Evolutionary conservation across 2,113 vertebrate species (phyloP).

Genomic region (Campylorhamphus procurvoides): DNA sequence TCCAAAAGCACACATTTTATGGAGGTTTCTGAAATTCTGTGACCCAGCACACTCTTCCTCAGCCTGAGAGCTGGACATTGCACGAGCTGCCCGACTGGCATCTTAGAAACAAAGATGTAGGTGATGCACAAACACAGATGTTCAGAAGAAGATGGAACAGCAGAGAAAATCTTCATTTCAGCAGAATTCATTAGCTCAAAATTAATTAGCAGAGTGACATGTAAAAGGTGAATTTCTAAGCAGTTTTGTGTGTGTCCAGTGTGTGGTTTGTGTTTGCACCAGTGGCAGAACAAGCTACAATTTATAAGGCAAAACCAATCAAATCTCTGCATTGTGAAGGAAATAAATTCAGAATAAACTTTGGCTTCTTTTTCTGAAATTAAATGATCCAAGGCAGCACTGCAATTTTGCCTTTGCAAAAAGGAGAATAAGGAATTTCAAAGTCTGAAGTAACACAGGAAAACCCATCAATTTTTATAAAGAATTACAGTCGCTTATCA

Average conservation of each 20-base stretch:
- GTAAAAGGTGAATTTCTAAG: neutral
- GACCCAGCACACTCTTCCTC: neutral
- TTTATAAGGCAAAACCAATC: neutral
- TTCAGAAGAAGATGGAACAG: neutral
- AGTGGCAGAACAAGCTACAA: neutral
- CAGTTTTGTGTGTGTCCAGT: neutral
- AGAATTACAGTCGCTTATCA: neutral
- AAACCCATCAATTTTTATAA: rapidly evolving
- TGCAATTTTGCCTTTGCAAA: neutral
- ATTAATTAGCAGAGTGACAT: neutral
- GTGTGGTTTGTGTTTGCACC: neutral
- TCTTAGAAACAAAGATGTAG: neutral
- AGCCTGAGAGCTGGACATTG: neutral
- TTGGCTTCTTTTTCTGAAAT: neutral
- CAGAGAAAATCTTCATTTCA: neutral
- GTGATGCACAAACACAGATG: neutral
- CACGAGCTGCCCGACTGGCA: neutral
- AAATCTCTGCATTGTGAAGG: neutral
- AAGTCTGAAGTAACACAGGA: neutral
- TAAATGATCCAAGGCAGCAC: neutral
- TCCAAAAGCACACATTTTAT: neutral
- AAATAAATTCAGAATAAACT: neutral
- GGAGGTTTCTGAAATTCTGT: neutral
- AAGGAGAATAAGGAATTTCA: neutral
- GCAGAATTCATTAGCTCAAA: neutral